Evolutionary conservation across 2,113 vertebrate genomes (phyloP), one percentile per base, ranked within the genome.

Genomic region (Nerophis lumbriciformis): DNA sequence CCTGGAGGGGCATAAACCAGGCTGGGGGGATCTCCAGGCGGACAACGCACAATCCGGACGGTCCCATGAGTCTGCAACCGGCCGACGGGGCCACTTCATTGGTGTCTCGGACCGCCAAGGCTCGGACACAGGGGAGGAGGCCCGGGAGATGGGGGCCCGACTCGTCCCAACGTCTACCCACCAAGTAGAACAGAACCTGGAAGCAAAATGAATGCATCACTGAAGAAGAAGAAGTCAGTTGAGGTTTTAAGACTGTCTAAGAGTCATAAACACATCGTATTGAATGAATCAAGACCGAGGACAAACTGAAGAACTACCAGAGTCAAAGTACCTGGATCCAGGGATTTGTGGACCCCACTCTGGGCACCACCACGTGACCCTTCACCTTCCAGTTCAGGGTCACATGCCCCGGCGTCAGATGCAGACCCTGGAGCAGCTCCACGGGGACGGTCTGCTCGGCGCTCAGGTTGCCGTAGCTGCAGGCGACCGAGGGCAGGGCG

Each of bases 111-210:
- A 94, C 77, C 21, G 92, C 97, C 13, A 93, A 71, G 72, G 95
- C 91, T 70, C 85, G 88, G 48, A 98, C 88, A 0, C 96, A 99
- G 2, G 97, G 97, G 47, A 99, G 87, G 11, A 83, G 80, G 42
- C 91, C 88, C 0, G 61, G 66, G 0, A 88, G 73, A 0, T 88
- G 74, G 3, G 85, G 80, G 0, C 83, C 77, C 1, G 72, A 62
- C 48, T 92, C 92, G 1, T 92, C 91, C 96, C 97, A 98, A 69
- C 87, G 91, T 58, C 85, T 92, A n/a, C 97, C 97, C 0, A 87
- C 83, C 4, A 98, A 67, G 3, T 99, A 95, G 82, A 99, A 99
- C 53, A 99, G 65, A 2, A 94, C 92, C 86, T 97, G 90, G 39
- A 13, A 37, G 13, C 6, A 21, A 35, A 58, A 66, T 28, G 48